Evolutionary conservation across 1,140 invertebrate species (phyloP), one percentile per base, ranked within the genome.

Genomic region (Lepidostoma basale): DNA sequence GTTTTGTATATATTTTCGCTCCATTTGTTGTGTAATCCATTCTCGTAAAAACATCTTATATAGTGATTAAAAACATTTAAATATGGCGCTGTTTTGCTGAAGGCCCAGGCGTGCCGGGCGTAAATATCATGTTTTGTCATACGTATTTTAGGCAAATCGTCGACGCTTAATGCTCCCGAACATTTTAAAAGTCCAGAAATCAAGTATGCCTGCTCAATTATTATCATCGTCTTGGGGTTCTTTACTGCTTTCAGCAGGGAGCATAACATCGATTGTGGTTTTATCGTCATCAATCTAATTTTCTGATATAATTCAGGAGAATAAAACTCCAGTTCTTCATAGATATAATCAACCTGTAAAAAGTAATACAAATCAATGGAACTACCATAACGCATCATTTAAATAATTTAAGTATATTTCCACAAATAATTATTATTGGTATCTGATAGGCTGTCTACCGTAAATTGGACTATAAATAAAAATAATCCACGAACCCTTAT

Each of bases 21-120:
- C 59, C 67, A 68, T 25, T 62, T 68, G 22, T 39, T 18, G n/a
- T 39, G 25, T 0, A 68, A 16, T n/a, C 70, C 70, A 20, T 16
- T 62, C 45, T 68, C 18, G 28, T 65, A 56, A 14, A 69, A 9
- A 0, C 20, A 9, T 8, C 25, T 10, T n/a, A 72, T 62, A 36
- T 69, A 58, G 14, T 39, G 28, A 44, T 69, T 68, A 33, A 72
- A n/a, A 1, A 26, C 14, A 0, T 66, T 40, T 20, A 72, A 20
- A 23, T 69, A 72, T 3, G 70, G 70, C 0, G 45, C 28, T 14
- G 40, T 56, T 54, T 69, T 68, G 18, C 45, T 56, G 45, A 69
- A 62, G 10, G 58, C 47, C 67, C 67, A 72, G 2, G 54, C 62
- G 22, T 72, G 70, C 3, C 36, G 26, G 5, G 63, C 52, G 8